Conservation (phyloP, 2,888 invertebrate species). For the Mamestra brassicae region DNA sequence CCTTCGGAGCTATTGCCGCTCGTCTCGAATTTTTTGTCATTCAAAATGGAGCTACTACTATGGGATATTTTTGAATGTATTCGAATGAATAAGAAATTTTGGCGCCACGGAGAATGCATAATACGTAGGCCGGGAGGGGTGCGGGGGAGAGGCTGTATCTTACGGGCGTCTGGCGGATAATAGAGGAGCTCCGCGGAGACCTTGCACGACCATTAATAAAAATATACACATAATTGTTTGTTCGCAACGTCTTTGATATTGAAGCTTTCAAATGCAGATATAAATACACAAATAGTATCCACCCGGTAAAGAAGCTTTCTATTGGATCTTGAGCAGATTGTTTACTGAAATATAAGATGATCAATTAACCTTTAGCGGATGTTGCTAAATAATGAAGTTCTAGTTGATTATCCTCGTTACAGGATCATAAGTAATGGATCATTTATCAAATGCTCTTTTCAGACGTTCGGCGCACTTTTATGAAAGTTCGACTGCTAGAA, state of each 20-base stretch:
- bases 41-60: conserved; percentile 85
- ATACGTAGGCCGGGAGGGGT: conserved; percentile 70
- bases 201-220: conserved; percentile 68
- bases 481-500: not conserved
- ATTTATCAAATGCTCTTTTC: conserved; percentile 17
- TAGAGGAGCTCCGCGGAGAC: conserved; percentile 52
- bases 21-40: conserved; percentile 88
- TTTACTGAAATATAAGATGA: conserved; percentile 75
- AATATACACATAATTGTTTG: conserved; percentile 67
- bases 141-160: conserved; percentile 66
- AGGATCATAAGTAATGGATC: conserved; percentile 24
- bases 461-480: not conserved
- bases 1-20: conserved; percentile 88
- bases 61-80: conserved; percentile 87
- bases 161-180: conserved; percentile 66
- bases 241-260: conserved; percentile 51
- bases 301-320: conserved; percentile 24
- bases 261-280: conserved; percentile 38
- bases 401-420: conserved; percentile 17
- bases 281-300: conserved; percentile 44
- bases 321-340: conserved; percentile 54
- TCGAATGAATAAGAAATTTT: conserved; percentile 88
- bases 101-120: conserved; percentile 82
- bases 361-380: conserved; percentile 73
- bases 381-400: conserved; percentile 66